A percentile compares a stretch with the other conserved stretches of the same genome.
Evolutionary conservation across 2,888 invertebrate genomes (phyloP).

Genomic region (Hemaris fuciformis): DNA sequence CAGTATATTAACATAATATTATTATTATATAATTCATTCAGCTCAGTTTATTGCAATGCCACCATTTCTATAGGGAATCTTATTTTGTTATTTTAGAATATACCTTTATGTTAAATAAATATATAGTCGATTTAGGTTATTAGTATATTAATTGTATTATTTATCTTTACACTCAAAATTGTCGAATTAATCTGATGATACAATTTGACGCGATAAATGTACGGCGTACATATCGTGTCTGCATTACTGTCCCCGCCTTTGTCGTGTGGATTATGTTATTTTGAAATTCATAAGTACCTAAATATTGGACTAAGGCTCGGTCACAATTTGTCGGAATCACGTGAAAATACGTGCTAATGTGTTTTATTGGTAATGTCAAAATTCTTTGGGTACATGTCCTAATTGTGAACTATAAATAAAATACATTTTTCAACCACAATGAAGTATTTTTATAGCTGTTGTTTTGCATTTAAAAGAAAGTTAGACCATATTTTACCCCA

Average conservation of each 20-base stretch:
- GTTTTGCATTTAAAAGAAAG: too few relatives aligned
- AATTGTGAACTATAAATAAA: slow-evolving; percentile 79
- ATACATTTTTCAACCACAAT: slow-evolving; percentile 63
- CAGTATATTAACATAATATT: slow-evolving; percentile 21
- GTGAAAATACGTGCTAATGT: slow-evolving; percentile 34
- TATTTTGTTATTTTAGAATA: slow-evolving; percentile 69
- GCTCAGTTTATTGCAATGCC: slow-evolving; percentile 46
- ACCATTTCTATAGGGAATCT: slow-evolving; percentile 55
- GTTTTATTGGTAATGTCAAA: slow-evolving; percentile 60
- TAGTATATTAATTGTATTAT: slow-evolving; percentile 76
- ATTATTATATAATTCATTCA: slow-evolving; percentile 40
- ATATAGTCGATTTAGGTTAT: slow-evolving; percentile 77
- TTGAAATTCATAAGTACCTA: slow-evolving; percentile 34
- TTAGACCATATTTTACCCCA: too few relatives aligned
- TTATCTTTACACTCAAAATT: slow-evolving; percentile 77
- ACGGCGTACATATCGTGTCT: slow-evolving; percentile 44
- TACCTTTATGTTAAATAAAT: slow-evolving; percentile 75
- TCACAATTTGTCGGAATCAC: slow-evolving; percentile 54
- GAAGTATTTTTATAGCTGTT: background rate
- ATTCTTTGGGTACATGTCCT: slow-evolving; percentile 68
- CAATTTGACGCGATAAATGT: slow-evolving; percentile 48
- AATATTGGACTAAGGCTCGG: slow-evolving; percentile 38
- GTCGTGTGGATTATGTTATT: slow-evolving; percentile 39
- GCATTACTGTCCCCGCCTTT: slow-evolving; percentile 32
- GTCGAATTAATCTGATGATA: slow-evolving; percentile 57